A percentile compares a stretch with the other conserved stretches of the same genome.
phyloP scores from a whole-genome alignment of 2,113 vertebrate species.

The Lophochroa leadbeateri region DNA sequence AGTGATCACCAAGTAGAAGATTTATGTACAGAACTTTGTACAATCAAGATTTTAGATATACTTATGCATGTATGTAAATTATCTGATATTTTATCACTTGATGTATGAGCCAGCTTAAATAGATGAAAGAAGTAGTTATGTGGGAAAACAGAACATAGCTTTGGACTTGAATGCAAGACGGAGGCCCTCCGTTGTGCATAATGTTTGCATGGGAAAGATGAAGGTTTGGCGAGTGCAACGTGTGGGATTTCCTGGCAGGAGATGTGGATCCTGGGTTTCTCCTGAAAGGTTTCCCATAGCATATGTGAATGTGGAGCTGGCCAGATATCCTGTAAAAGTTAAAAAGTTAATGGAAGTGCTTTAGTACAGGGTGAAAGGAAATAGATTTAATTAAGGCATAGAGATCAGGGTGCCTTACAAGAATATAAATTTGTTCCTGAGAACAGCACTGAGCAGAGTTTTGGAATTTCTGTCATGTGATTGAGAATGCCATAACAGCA shows the following conservation, averaged over 20 bases:
- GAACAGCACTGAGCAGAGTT: neutral
- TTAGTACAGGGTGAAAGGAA: neutral
- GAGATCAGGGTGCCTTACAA: neutral
- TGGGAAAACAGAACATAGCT: neutral
- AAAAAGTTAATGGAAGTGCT: neutral
- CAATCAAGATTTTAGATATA: neutral
- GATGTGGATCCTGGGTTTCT: neutral
- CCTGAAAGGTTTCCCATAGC: neutral
- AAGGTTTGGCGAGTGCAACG: rapidly evolving
- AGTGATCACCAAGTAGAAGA: neutral
- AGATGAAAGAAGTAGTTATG: neutral
- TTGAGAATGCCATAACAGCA: neutral
- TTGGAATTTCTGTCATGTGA: neutral
- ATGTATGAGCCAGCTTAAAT: neutral
- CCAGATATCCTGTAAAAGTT: neutral
- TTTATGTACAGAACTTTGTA: neutral
- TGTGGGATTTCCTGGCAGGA: neutral
- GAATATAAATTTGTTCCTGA: neutral
- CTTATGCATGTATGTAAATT: neutral
- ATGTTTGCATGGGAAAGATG: neutral
- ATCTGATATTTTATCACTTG: neutral
- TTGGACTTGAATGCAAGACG: neutral
- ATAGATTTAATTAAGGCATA: neutral
- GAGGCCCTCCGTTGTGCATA: rapidly evolving
- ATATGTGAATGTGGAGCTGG: neutral